Conservation (phyloP, 2,113 vertebrate genomes). For the Percopsis transmontana region DNA sequence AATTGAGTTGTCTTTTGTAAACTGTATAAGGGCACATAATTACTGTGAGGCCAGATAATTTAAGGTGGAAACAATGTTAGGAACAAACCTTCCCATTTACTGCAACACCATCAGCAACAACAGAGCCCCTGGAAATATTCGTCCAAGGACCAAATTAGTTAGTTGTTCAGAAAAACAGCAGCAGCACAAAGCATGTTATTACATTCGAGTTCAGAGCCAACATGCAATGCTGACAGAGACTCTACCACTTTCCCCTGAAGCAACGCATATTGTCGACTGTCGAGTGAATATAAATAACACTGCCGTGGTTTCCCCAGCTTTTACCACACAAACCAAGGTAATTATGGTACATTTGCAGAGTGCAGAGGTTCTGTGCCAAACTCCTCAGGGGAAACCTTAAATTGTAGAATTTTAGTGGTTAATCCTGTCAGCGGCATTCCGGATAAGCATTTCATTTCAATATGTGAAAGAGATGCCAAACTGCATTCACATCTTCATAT, state of each 20-base stretch:
- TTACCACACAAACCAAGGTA: constrained; percentile 43
- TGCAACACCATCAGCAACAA: constrained; percentile 22
- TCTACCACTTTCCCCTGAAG: constrained; percentile 25
- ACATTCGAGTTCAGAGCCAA: constrained; percentile 46
- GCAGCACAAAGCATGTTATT: constrained; percentile 47
- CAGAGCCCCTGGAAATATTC: constrained; percentile 34
- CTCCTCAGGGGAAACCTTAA: constrained; percentile 44
- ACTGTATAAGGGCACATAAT: neutral
- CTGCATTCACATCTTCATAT: constrained; percentile 57
- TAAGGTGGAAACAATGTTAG: neutral
- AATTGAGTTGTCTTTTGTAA: too few species aligned
- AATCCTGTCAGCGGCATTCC: constrained; percentile 73
- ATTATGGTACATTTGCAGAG: constrained; percentile 36
- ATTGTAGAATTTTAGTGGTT: constrained; percentile 49
- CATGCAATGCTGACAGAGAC: constrained; percentile 51
- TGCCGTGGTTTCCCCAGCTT: constrained; percentile 36
- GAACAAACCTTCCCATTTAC: constrained; percentile 35
- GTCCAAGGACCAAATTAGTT: constrained; percentile 42
- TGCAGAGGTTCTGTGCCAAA: constrained; percentile 16
- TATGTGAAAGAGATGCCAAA: constrained; percentile 64
- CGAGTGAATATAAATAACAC: constrained; percentile 58
- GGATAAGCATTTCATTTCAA: constrained; percentile 71
- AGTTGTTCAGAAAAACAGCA: constrained; percentile 49
- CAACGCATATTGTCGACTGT: constrained; percentile 32
- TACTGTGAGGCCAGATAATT: neutral